Base-by-base conservation (phyloP, 2,797 vertebrate species). In the Gallinago solitaria region DNA sequence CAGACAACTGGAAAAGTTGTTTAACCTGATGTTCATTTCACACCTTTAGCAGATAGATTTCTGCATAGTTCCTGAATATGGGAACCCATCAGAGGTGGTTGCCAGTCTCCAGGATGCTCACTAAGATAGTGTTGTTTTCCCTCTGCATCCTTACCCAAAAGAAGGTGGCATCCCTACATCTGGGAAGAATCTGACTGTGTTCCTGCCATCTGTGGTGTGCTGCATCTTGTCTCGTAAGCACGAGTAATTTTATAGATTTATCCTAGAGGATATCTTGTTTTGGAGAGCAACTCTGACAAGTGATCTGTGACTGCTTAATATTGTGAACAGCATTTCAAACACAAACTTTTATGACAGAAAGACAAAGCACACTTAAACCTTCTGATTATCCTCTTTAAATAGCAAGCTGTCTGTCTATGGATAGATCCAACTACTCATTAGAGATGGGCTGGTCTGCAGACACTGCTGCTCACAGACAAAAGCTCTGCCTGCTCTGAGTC, bases 301-400 rank as follows among this genome's bases (percentile, higher is more conserved):
- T 70, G 33, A 68, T 54, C 82, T 59, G 11, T 4, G 45, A 84
- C 53, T 5, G 27, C 15, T 18, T 61, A 21, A 56, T 67, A 48
- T 67, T 82, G 63, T 61, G 70, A 67, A 41, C 28, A 53, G 56
- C 56, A 89, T 12, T 54, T 24, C 86, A 93, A 93, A 83, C 53
- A 53, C 50, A 80, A 83, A 69, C 43, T 12, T 71, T 75, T 27
- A 69, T 93, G 92, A 80, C 27, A 65, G 53, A 50, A 80, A 93
- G 80, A 87, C 64, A 57, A 96, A 89, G 60, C 78, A 74, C 47
- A 13, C 16, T 90, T 83, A 85, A 64, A 87, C 24, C 64, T 94
- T 92, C 74, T 95, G 78, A 94, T 92, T 95, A 96, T 68, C 61
- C 28, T 73, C 88, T 87, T 78, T 80, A 94, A 95, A 96, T 80